A percentile compares a stretch with the other conserved stretches of the same genome.
phyloP scores from a whole-genome alignment of 2,888 invertebrate species.

The Aproaerema taeniolella region DNA sequence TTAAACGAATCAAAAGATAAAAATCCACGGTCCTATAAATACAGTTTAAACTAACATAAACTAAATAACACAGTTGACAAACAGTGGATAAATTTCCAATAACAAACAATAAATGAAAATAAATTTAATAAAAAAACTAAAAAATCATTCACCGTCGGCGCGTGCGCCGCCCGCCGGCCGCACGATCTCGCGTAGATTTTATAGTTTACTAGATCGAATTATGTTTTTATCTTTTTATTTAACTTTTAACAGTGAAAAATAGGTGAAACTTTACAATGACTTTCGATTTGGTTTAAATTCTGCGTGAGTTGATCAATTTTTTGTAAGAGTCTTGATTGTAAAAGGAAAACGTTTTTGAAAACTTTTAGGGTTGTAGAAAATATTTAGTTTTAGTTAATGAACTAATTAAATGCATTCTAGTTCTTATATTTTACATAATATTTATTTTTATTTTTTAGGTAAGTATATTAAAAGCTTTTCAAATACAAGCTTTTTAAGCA shows the following conservation, averaged over 20 bases:
- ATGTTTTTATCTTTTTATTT: slow-evolving; percentile 47
- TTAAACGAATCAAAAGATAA: no score
- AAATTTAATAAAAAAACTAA: slow-evolving; percentile 27
- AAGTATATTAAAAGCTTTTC: no score
- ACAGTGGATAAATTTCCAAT: no score
- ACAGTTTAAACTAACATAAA: no score
- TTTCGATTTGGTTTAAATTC: slow-evolving; percentile 31
- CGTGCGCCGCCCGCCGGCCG: slow-evolving; percentile 39
- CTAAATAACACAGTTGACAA: no score
- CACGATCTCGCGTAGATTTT: slow-evolving; percentile 36
- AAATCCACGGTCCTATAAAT: no score
- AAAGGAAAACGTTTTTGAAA: no score
- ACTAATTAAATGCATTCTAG: background rate
- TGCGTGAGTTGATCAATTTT: background rate
- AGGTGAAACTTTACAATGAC: slow-evolving; percentile 53
- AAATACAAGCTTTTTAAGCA: no score
- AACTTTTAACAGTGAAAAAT: slow-evolving; percentile 43
- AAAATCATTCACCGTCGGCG: slow-evolving; percentile 40
- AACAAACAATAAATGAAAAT: background rate
- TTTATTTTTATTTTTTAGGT: no score
- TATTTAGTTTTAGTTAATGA: background rate
- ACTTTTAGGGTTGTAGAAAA: background rate
- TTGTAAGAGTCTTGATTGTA: background rate
- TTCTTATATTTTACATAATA: background rate
- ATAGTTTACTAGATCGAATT: slow-evolving; percentile 66